Evolutionary conservation across 2,797 vertebrate species (phyloP), one percentile per base, ranked within the genome.

Genomic region (Tokudaia tokunoshimensis): DNA sequence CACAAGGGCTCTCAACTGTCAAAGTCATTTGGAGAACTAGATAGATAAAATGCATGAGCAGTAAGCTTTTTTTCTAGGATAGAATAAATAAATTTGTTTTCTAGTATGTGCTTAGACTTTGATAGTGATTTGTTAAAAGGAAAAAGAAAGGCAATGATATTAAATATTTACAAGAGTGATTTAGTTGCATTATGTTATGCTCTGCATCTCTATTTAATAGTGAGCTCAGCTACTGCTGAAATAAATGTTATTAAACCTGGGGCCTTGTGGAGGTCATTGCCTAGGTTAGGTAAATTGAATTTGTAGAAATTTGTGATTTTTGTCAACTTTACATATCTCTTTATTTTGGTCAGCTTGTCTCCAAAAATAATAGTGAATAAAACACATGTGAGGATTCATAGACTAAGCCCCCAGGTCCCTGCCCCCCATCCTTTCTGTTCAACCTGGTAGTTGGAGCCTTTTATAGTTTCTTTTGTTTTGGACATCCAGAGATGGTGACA

Each of bases 161-260:
- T 99, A 99, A 99, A 99, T 98, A 99, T 99, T 99, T 99, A 98
- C 98, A 98, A 97, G 98, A 98, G 98, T 97, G 98, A 99, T 98
- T 99, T 99, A 98, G 98, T 98, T 98, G 97, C 98, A 97, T 99
- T 98, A 98, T 98, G 98, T 98, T 96, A 96, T 98, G 97, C 94
- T 83, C 95, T 97, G 97, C 79, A 94, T 98, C 97, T 98, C 96
- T 98, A 96, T 98, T 98, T 98, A 98, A 98, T 97, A 98, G 98
- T 98, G 98, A 98, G 98, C 98, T 98, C 98, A 98, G 98, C 98
- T 98, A 94, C 97, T 98, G 97, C 97, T 98, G 98, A 97, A 98
- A 96, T 97, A 98, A 98, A 98, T 98, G 97, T 95, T 96, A 97
- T 98, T 98, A 98, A 98, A 97, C 97, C 94, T 92, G 95, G 98